Evolutionary conservation across 1,140 invertebrate species (phyloP).

Genomic region (Heterodera carotae): DNA sequence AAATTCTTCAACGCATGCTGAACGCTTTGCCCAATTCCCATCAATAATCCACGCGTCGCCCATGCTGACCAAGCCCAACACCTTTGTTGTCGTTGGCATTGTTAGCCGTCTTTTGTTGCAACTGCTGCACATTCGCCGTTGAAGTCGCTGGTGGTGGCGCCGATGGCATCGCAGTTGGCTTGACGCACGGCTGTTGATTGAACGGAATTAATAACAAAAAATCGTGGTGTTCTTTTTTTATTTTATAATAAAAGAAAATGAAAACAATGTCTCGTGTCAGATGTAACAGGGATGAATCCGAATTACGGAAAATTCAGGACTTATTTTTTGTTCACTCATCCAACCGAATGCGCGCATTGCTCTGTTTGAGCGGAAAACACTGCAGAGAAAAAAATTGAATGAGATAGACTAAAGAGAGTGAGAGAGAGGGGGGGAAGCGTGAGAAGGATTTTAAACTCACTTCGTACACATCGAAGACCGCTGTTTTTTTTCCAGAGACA

Average conservation of each 20-base stretch:
- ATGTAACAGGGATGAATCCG: no score
- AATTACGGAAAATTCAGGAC: no score
- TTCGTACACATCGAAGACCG: slow-evolving; percentile 62
- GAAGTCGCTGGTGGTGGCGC: background rate
- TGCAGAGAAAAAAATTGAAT: no score
- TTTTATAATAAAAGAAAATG: background rate
- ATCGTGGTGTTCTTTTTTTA: no score
- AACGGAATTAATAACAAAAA: background rate
- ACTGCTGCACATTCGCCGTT: background rate
- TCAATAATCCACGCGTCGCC: slow-evolving; percentile 43
- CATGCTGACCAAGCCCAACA: background rate
- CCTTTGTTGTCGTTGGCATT: background rate
- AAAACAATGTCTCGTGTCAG: no score
- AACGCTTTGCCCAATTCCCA: slow-evolving; percentile 40
- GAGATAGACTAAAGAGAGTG: no score
- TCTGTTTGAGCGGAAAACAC: slow-evolving; percentile 79
- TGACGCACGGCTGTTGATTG: background rate
- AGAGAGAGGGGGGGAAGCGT: no score
- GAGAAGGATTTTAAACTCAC: no score
- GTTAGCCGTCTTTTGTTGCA: background rate
- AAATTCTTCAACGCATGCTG: slow-evolving; percentile 43
- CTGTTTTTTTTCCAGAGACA: no score
- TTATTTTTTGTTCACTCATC: no score
- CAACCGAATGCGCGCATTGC: slow-evolving; percentile 80
- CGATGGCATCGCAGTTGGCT: no score